A percentile compares a stretch with the other conserved stretches of the same genome.
Evolutionary conservation across 2,113 vertebrate species (phyloP).

Genomic region (Pluvialis apricaria): DNA sequence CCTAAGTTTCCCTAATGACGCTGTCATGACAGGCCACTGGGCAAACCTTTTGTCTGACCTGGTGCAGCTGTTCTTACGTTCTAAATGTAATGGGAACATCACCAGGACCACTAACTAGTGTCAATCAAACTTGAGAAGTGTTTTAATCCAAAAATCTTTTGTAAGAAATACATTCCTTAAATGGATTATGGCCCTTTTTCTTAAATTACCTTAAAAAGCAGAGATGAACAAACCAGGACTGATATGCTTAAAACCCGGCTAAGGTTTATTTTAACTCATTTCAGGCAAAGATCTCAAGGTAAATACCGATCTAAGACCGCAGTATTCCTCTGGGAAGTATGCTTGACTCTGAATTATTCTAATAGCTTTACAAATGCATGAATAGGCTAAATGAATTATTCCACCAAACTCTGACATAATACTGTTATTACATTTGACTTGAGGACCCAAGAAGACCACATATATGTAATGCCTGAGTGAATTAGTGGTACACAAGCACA

Average conservation of each 20-base stretch:
- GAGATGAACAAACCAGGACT: not conserved
- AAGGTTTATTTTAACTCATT: constrained; percentile 17
- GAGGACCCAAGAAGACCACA: not conserved
- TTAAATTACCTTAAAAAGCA: not conserved
- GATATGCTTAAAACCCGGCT: not conserved
- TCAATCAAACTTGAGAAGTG: not conserved
- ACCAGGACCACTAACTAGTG: not conserved
- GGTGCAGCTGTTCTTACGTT: not conserved
- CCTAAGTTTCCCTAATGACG: not conserved
- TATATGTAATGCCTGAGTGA: not conserved
- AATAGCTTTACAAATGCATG: not conserved
- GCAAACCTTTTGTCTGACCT: not conserved
- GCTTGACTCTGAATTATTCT: not conserved
- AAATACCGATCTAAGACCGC: not conserved
- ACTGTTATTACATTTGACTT: not conserved
- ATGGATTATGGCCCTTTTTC: not conserved
- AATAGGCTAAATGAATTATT: not conserved
- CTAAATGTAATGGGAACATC: not conserved
- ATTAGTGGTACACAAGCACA: not conserved
- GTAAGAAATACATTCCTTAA: not conserved
- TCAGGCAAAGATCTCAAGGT: constrained; percentile 1
- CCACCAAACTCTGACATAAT: not conserved
- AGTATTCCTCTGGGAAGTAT: not conserved
- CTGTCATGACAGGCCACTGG: not conserved
- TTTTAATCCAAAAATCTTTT: not conserved